A percentile compares a stretch with the other conserved stretches of the same genome.
Conservation (phyloP, 2,888 invertebrate genomes). For the Torymus auratus region DNA sequence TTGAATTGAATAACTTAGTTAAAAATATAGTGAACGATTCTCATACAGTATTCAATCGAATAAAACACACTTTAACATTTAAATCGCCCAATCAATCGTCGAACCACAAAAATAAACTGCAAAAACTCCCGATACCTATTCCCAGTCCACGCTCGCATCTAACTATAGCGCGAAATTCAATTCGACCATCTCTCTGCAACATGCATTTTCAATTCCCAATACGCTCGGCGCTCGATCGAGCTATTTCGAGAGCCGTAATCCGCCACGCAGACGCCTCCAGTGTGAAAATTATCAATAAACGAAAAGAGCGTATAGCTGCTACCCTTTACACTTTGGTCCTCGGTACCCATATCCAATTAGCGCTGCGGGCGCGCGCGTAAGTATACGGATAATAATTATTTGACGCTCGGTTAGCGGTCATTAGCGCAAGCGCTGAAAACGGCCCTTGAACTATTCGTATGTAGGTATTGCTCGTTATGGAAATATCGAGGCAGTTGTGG, state of each 20-base stretch:
- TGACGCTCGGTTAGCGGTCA: slow-evolving; percentile 34
- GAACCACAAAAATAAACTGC: too few species aligned
- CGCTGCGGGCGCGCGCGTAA: background rate
- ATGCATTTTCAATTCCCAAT: background rate
- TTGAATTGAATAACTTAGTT: too few species aligned
- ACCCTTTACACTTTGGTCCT: too few species aligned
- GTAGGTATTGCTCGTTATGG: slow-evolving; percentile 24
- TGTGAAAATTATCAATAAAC: slow-evolving; percentile 7
- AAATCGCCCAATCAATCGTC: too few species aligned
- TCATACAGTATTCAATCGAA: too few species aligned
- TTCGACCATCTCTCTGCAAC: too few species aligned
- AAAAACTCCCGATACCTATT: too few species aligned
- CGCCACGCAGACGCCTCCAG: too few species aligned
- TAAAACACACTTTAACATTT: too few species aligned
- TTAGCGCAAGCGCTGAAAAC: slow-evolving; percentile 6
- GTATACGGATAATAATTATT: slow-evolving; percentile 35
- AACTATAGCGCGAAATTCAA: too few species aligned
- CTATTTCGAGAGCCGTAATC: slow-evolving; percentile 23
- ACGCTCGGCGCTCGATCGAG: background rate
- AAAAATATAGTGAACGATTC: too few species aligned
- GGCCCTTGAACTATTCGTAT: background rate
- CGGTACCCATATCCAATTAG: slow-evolving; percentile 28
- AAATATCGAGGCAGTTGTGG: background rate
- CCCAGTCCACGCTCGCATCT: too few species aligned
- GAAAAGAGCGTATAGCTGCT: background rate